Percentiles rank a stretch among this genome's conserved stretches.
Evolutionary conservation across 1,140 invertebrate genomes (phyloP).

Genomic region (Reticulitermes speratus): DNA sequence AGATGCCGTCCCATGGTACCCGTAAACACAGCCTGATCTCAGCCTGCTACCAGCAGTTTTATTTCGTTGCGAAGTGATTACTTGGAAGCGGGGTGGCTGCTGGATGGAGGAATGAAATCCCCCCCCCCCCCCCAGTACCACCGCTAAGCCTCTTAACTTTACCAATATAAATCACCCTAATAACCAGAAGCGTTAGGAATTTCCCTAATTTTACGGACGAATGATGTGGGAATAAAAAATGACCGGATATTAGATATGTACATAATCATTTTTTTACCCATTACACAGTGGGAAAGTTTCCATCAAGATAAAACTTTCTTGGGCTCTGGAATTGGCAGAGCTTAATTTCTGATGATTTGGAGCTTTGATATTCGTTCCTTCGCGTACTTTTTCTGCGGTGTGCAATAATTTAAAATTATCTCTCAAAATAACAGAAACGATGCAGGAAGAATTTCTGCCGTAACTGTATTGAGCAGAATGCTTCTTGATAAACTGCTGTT

Average conservation of each 20-base stretch:
- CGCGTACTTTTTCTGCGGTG: too few relatives aligned
- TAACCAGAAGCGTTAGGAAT: background rate
- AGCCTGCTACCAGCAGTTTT: background rate
- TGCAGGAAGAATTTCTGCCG: too few relatives aligned
- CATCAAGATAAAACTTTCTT: background rate
- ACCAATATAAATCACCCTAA: background rate
- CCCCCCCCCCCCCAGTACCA: background rate
- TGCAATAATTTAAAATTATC: too few relatives aligned
- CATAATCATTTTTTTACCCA: too few relatives aligned
- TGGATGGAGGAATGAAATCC: background rate
- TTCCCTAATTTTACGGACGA: background rate
- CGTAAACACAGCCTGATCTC: background rate
- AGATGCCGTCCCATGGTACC: too few relatives aligned
- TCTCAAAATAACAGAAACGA: too few relatives aligned
- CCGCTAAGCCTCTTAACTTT: constrained; percentile 3
- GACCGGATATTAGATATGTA: background rate
- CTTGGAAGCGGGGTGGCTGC: background rate
- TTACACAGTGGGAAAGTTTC: too few relatives aligned
- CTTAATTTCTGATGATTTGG: too few relatives aligned
- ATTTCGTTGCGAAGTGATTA: constrained; percentile 1
- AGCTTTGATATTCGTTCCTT: too few relatives aligned
- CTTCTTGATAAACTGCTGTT: too few relatives aligned
- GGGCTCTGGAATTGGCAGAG: background rate
- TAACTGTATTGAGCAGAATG: too few relatives aligned
- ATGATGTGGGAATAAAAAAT: background rate